Conservation (phyloP, 2,888 invertebrate species). For the Drosophila mayaguana region DNA sequence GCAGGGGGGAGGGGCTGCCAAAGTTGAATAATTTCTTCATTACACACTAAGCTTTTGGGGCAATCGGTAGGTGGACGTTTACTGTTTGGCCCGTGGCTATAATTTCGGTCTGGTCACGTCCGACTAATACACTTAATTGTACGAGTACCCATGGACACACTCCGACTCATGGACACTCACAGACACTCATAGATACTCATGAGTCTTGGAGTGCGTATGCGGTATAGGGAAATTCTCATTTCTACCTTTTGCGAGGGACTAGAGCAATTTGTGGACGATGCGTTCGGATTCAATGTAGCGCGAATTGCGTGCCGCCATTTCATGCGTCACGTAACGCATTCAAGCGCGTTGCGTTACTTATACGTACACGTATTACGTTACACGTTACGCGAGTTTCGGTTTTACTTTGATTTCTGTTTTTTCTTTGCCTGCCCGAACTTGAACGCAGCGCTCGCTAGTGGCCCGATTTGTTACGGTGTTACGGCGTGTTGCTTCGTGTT, state of each 20-base stretch:
- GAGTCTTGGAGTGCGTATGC: conserved; percentile 1
- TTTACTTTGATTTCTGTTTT: not conserved
- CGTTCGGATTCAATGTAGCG: conserved; percentile 75
- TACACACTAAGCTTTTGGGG: conserved; percentile 71
- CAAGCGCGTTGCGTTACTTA: conserved; percentile 55
- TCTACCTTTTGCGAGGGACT: conserved; percentile 63
- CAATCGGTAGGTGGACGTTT: conserved; percentile 54
- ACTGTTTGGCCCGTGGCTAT: conserved; percentile 58
- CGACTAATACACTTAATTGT: conserved; percentile 79
- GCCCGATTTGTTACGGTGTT: conserved; percentile 18
- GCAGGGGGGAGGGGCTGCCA: not conserved
- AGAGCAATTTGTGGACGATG: conserved; percentile 69
- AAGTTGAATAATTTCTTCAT: conserved; percentile 76
- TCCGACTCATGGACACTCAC: conserved; percentile 6
- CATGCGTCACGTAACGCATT: conserved; percentile 73
- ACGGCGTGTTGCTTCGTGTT: conserved; percentile 17
- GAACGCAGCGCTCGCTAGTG: conserved; percentile 16
- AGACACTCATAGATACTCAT: conserved; percentile 6
- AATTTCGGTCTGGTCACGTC: conserved; percentile 77
- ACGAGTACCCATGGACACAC: conserved; percentile 28
- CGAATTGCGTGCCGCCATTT: conserved; percentile 81
- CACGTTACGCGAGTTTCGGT: conserved; percentile 7
- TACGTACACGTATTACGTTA: conserved; percentile 12
- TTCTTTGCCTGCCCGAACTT: not conserved
- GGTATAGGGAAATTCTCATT: conserved; percentile 1